Evolutionary conservation across 53 echinoderm and acorn worm species (phyloP).

Genomic region (Henricia sp.): DNA sequence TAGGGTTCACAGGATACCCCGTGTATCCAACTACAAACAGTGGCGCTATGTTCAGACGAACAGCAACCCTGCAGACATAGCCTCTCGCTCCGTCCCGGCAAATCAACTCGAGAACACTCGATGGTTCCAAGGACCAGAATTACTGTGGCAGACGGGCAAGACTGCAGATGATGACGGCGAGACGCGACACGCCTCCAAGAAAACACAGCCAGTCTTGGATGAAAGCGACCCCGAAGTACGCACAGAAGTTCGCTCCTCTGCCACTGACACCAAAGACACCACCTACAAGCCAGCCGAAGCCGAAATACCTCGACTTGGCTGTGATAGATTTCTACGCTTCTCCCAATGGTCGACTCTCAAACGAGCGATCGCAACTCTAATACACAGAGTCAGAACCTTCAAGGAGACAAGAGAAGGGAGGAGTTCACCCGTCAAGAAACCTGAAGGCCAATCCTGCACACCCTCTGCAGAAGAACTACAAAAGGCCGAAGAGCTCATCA

Average conservation of each 20-base stretch:
- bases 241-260: not conserved
- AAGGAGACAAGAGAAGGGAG: not conserved
- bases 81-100: constrained; percentile 59
- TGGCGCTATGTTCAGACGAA: constrained; percentile 55
- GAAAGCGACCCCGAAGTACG: constrained; percentile 56
- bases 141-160: constrained; percentile 37
- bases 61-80: constrained; percentile 63
- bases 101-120: not conserved
- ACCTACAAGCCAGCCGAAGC: not conserved
- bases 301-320: not conserved
- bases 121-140: constrained; percentile 65
- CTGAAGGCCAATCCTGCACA: not conserved
- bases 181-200: not conserved
- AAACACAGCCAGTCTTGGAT: not conserved
- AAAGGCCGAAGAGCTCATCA: not conserved
- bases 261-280: not conserved
- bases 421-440: not conserved
- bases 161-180: not conserved
- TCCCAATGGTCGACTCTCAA: constrained; percentile 47
- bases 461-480: not conserved
- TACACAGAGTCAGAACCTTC: not conserved
- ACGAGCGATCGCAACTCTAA: constrained; percentile 53
- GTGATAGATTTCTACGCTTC: constrained; percentile 50
- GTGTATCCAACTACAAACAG: constrained; percentile 38
- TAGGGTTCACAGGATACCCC: constrained; percentile 63